Base-by-base conservation (phyloP, 2,113 vertebrate species). In the Plotosus lineatus region DNA sequence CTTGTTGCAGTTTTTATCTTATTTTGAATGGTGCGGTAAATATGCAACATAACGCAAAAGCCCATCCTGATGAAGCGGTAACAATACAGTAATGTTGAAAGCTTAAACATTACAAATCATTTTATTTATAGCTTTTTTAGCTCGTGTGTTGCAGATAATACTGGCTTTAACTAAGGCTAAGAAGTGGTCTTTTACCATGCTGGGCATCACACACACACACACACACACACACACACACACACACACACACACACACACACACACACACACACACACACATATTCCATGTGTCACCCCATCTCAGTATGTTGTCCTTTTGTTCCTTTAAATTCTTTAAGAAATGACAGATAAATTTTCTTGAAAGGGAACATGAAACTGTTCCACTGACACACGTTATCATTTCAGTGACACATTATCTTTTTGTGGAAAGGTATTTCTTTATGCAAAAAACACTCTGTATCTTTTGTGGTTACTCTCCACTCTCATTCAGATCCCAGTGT, bases 221-320 rank as follows among this genome's bases (percentile, higher is more conserved):
- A 50, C 71, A 51, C 72, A 73, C 46, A 73, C 71, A 74, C 26
- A 75, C 48, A 74, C 72, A 74, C 26, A 50, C 8, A 15, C 0
- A 31, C 15, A 51, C 28, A 53, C 23, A 36, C n/a, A n/a, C n/a
- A 53, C 48, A 31, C 42, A 50, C 71, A 51, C 72, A 73, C 46
- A 73, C 71, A 74, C 26, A 75, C 48, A 74, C 72, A 74, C 26
- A 50, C 8, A 15, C 0, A 31, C 15, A 51, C 28, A 53, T 9
- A 36, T 36, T 63, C 6, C 12, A 7, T 33, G 58, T 33, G 9
- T 61, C 14, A 33, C 28, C 58, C 26, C 58, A 7, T 61, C 28
- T 19, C 58, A 61, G 12, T 6, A 33, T 63, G 33, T 17, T 19
- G 19, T 6, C 31, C 60, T 36, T 21, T 63, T 63, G 6, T 36